Conservation (phyloP, 2,797 vertebrate species). For the Mycteria americana region DNA sequence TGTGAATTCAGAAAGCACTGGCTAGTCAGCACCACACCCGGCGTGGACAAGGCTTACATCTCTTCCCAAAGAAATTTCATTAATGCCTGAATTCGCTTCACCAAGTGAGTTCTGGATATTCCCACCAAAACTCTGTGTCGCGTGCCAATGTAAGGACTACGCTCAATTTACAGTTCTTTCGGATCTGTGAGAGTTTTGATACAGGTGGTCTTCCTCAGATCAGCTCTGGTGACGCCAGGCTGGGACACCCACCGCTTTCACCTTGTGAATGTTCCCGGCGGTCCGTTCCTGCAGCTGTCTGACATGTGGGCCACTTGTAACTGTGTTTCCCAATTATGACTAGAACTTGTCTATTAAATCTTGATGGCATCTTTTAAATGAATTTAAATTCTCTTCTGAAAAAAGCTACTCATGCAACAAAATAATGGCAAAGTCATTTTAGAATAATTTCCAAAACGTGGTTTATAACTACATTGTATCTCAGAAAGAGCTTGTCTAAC, state of each 20-base stretch:
- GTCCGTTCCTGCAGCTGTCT: background rate
- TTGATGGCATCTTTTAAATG: background rate
- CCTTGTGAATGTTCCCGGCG: background rate
- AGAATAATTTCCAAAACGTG: background rate
- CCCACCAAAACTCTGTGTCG: background rate
- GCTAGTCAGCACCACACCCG: background rate
- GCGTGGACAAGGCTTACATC: background rate
- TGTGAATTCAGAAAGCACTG: background rate
- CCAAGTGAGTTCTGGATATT: background rate
- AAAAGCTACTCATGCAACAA: background rate
- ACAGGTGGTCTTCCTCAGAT: background rate
- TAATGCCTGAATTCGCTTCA: background rate
- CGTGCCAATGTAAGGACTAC: rapidly evolving
- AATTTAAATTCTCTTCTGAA: background rate
- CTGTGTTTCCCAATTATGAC: background rate
- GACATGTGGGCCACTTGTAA: rapidly evolving
- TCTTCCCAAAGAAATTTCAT: background rate
- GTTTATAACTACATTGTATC: background rate
- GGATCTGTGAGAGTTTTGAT: background rate
- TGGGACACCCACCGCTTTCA: background rate
- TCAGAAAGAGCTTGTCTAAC: background rate
- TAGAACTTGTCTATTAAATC: background rate
- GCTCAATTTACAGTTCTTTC: background rate
- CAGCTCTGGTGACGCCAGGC: background rate
- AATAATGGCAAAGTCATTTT: background rate